phyloP scores from a whole-genome alignment of 2,113 vertebrate genomes.

The Corythaeola cristata region DNA sequence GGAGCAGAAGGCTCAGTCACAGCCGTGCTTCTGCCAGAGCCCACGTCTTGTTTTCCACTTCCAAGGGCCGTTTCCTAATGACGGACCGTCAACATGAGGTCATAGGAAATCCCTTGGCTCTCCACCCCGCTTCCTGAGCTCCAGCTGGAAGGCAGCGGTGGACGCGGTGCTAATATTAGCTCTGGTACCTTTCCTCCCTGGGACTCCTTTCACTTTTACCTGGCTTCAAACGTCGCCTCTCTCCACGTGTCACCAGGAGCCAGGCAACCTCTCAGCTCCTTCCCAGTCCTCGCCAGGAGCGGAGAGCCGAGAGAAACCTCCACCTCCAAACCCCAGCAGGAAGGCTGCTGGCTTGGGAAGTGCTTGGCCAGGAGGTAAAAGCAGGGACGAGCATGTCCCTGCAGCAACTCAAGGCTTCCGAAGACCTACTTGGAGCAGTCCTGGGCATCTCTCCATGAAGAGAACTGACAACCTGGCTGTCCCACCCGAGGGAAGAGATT shows the following conservation, averaged over 20 bases:
- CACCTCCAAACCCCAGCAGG: not conserved
- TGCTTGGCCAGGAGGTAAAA: not conserved
- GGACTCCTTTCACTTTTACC: constrained; percentile 41
- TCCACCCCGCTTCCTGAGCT: constrained; percentile 19
- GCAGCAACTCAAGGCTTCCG: not conserved
- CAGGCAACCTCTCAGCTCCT: not conserved
- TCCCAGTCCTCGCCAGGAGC: not conserved
- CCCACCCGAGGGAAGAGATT: not conserved
- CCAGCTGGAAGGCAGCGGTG: not conserved
- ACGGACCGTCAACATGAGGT: not conserved
- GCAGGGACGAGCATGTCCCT: not conserved
- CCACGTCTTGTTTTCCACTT: constrained; percentile 29
- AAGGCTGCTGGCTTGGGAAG: not conserved
- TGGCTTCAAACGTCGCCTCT: not conserved
- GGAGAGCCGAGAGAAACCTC: not conserved
- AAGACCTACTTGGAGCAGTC: not conserved
- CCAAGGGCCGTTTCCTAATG: constrained; percentile 62
- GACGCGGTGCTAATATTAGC: constrained; percentile 8
- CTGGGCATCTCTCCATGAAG: not conserved
- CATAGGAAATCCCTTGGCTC: constrained; percentile 64
- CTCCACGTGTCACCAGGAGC: not conserved
- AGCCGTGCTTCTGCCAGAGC: constrained; percentile 43
- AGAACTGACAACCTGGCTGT: not conserved
- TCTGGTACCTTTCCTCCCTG: not conserved
- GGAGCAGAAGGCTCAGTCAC: constrained; percentile 40